These are phyloP conservation scores for Epizoanthus stellaris DNA, from an alignment of 92 coral and sea anemone genomes.

Conservation along the genomic window DNA sequence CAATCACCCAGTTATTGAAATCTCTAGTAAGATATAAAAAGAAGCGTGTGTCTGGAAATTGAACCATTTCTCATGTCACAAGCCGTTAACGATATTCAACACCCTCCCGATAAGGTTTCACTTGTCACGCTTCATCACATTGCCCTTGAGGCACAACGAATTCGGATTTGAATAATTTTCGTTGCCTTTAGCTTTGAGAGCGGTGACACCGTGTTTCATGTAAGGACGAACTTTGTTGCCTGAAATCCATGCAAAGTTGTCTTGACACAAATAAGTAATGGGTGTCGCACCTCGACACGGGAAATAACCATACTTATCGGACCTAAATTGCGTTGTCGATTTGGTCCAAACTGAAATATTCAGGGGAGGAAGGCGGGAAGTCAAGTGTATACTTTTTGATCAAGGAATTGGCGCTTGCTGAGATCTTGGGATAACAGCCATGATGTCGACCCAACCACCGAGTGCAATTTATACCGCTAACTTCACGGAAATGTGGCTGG, in stretches of 20 bases:
- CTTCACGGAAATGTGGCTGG: neutral
- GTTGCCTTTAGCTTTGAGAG: slow-evolving; percentile 1
- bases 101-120: neutral
- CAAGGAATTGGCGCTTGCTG: neutral
- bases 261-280: neutral
- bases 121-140: slow-evolving; percentile 15
- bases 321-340: neutral
- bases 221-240: neutral
- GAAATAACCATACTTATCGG: neutral
- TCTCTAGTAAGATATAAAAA: neutral
- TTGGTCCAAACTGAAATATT: neutral
- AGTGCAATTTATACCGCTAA: neutral
- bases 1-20: neutral
- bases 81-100: slow-evolving; percentile 21
- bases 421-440: neutral
- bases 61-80: neutral
- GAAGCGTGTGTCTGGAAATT: neutral
- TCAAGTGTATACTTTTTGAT: neutral
- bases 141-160: neutral
- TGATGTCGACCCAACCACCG: neutral
- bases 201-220: neutral
- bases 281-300: neutral
- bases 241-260: neutral
- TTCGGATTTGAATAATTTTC: slow-evolving; percentile 31
- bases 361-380: slow-evolving; percentile 29